Evolutionary conservation across 53 echinoderm and acorn worm species (phyloP), one percentile per base, ranked within the genome.

Genomic region (Glandiceps talaboti): DNA sequence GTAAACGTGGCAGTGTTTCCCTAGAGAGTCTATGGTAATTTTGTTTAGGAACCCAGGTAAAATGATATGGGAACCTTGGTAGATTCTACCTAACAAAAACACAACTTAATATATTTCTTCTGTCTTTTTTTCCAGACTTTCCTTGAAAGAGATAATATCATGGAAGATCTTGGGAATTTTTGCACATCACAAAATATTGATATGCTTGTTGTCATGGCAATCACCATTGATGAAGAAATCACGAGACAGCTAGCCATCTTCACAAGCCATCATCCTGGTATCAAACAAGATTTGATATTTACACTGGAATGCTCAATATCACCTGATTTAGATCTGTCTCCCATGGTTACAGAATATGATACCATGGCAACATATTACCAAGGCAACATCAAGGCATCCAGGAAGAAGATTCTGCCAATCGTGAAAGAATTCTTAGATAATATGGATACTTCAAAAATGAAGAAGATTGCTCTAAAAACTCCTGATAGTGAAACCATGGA

Each of bases 401-500:
- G 97, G 73, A 96, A 93, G 75, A 82, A 84, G 77, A 81, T 91
- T 26, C 82, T 96, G 74, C 97, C 97, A 14, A 83, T 93, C 10
- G 87, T 86, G 30, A 86, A 86, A 31, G 84, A 86, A 29, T 86
- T 96, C 75, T 82, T 96, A 31, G 81, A 84, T 78, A 80, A 80
- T 12, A 83, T 79, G 74, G 87, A 89, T 29, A 79, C 77, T 28
- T 73, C 87, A 1, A 12, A 25, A 0, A 74, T 30, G 77, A 81
- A 81, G 25, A 76, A 79, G n/a, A 81, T 82, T 33, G 27, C 32
- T 1, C 33, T 77, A n/a, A 79, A 79, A 78, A 12, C 64, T 12
- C 6, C 6, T 6, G 20, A 20, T 20, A 45, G 64, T 45, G 64
- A 45, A 12, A 12, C 20, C 6, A 45, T 45, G 64, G 64, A 45